Conservation (phyloP, 2,888 invertebrate species). For the Ischnus inquisitorius region DNA sequence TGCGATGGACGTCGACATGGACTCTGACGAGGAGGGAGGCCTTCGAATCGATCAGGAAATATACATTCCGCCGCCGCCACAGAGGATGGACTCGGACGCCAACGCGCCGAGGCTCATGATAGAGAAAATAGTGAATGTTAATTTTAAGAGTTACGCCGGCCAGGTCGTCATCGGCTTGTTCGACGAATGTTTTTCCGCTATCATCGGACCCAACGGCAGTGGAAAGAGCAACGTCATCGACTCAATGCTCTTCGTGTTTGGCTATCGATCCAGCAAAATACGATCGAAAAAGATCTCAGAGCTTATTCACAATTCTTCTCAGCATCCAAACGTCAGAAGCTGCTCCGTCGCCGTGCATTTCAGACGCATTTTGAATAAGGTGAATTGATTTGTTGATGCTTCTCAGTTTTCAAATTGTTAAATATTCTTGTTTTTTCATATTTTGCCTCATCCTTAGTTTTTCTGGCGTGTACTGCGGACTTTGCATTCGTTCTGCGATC, state of each 20-base stretch:
- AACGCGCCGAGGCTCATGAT: constrained; percentile 96
- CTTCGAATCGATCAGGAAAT: constrained; percentile 91
- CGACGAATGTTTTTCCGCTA: constrained; percentile 98
- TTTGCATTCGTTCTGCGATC: background rate
- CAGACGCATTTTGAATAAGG: constrained; percentile 92
- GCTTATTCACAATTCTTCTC: constrained; percentile 96
- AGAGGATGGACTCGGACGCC: constrained; percentile 89
- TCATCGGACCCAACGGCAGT: constrained; percentile 99
- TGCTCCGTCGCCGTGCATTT: constrained; percentile 97
- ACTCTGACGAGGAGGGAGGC: constrained; percentile 88
- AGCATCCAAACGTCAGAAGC: constrained; percentile 90
- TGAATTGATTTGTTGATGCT: constrained; percentile 79
- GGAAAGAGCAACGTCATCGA: constrained; percentile 99
- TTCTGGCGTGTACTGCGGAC: background rate
- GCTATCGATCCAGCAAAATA: constrained; percentile 97
- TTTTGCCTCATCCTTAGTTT: background rate
- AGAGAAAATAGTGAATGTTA: constrained; percentile 94
- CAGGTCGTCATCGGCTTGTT: constrained; percentile 95
- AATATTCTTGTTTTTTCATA: background rate
- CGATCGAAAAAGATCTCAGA: constrained; percentile 97
- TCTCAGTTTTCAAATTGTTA: background rate
- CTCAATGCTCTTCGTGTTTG: constrained; percentile 99
- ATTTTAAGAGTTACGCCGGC: constrained; percentile 99
- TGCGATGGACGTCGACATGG: constrained; percentile 19
- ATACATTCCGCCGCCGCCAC: constrained; percentile 93